phyloP scores from a whole-genome alignment of 2,888 invertebrate genomes.

The Acronicta leporina region DNA sequence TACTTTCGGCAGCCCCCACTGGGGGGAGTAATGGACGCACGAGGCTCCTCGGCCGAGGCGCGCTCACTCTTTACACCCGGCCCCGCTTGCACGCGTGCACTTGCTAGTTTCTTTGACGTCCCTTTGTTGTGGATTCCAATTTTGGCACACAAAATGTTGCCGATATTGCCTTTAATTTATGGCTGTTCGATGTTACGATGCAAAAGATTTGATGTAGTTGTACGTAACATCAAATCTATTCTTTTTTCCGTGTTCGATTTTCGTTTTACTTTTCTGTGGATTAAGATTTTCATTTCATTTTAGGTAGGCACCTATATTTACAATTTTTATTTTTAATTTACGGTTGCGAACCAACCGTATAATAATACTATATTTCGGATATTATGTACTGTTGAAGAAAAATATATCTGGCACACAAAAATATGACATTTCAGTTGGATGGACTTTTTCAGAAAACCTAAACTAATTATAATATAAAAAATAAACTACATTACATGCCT shows the following conservation, averaged over 20 bases:
- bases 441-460: too few species aligned
- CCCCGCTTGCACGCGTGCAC: slow-evolving; percentile 84
- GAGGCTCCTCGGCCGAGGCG: slow-evolving; percentile 82
- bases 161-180: slow-evolving; percentile 62
- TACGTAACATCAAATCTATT: too few species aligned
- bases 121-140: slow-evolving; percentile 86
- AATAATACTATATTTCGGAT: too few species aligned
- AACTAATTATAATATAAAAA: too few species aligned
- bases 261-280: slow-evolving; percentile 15
- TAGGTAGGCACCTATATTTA: not conserved
- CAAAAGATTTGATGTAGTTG: slow-evolving; percentile 29
- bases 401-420: too few species aligned
- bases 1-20: slow-evolving; percentile 75
- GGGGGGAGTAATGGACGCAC: slow-evolving; percentile 86
- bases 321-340: too few species aligned
- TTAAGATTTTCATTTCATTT: slow-evolving; percentile 10
- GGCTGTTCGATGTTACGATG: slow-evolving; percentile 28
- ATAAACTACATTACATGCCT: too few species aligned
- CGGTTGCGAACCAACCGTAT: too few species aligned
- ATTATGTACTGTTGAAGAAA: too few species aligned
- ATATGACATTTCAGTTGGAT: too few species aligned
- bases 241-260: slow-evolving; percentile 4
- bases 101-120: slow-evolving; percentile 87
- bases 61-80: slow-evolving; percentile 81
- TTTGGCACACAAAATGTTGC: slow-evolving; percentile 71